A percentile compares a stretch with the other conserved stretches of the same genome.
phyloP scores from a whole-genome alignment of 2,797 vertebrate species.

The Megalops cyprinoides region DNA sequence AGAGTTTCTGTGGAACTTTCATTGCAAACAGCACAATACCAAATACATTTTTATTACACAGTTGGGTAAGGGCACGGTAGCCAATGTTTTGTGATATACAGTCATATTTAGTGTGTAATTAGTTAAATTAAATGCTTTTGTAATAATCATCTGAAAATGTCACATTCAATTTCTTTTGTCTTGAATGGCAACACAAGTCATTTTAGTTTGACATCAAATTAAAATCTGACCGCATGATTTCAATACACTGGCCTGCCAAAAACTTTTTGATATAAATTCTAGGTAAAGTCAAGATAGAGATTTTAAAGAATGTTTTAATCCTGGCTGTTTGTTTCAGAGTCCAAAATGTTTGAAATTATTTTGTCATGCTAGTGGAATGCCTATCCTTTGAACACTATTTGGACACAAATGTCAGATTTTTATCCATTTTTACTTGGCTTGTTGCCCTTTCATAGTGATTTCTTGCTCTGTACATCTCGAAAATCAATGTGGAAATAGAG shows the following conservation, averaged over 20 bases:
- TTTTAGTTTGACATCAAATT: background rate
- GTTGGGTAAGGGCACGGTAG: too few species aligned
- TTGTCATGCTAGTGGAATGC: background rate
- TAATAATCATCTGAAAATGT: background rate
- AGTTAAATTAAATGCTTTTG: background rate
- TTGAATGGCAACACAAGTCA: background rate
- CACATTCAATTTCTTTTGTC: background rate
- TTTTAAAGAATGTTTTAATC: background rate
- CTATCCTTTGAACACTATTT: background rate
- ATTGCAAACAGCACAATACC: too few species aligned
- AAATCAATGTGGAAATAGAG: background rate
- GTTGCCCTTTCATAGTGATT: background rate
- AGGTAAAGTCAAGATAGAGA: background rate
- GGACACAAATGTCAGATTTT: background rate
- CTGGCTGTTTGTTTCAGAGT: background rate
- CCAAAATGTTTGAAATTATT: background rate
- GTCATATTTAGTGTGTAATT: background rate
- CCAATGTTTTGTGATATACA: background rate
- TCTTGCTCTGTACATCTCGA: background rate
- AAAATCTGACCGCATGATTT: background rate
- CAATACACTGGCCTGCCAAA: background rate
- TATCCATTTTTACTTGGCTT: background rate
- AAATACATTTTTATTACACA: too few species aligned
- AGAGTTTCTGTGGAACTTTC: too few species aligned
- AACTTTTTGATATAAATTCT: background rate